Evolutionary conservation across 2,113 vertebrate genomes (phyloP), one percentile per base, ranked within the genome.

Genomic region (Percopsis transmontana): DNA sequence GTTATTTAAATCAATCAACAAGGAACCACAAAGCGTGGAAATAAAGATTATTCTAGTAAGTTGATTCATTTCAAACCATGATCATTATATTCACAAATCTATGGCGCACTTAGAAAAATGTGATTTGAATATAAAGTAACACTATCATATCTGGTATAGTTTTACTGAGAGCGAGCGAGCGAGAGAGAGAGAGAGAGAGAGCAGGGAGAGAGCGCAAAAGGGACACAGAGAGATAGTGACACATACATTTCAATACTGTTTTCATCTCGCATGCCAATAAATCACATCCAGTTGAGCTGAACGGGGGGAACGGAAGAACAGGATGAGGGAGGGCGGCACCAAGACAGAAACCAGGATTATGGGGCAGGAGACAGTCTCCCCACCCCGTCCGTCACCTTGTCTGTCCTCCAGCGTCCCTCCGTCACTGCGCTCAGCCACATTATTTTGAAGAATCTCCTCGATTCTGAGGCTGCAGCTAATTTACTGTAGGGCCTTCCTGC

Each of bases 361-460:
- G 14, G 18, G 18, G 16, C 18, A 41, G 38, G n/a, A 38, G 27
- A 56, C 27, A 39, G 24, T 14, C 39, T 10, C 8, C 13, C 57
- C 40, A 0, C 14, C 57, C 41, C 13, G 64, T 11, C 23, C 44
- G 56, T 58, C 65, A 68, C 65, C 65, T 68, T 68, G 65, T 57
- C 65, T 58, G 65, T 68, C 65, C 65, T 68, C 65, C 53, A 58
- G 19, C 55, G 21, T 39, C 8, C 42, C 54, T 66, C 65, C 20
- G 13, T 67, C 65, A 39, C 14, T 39, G 19, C 39, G 2, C 65
- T 51, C 44, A 16, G 44, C 14, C 55, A 58, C 55, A 68, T 59
- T 68, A 68, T 58, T 58, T 50, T 68, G 65, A 68, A 68, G 45
- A 68, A 68, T 68, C 55, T 68, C 56, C 64, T 58, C 55, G 20